Evolutionary conservation across 2,797 vertebrate genomes (phyloP).

Genomic region (Enteromius thamalakanensis): DNA sequence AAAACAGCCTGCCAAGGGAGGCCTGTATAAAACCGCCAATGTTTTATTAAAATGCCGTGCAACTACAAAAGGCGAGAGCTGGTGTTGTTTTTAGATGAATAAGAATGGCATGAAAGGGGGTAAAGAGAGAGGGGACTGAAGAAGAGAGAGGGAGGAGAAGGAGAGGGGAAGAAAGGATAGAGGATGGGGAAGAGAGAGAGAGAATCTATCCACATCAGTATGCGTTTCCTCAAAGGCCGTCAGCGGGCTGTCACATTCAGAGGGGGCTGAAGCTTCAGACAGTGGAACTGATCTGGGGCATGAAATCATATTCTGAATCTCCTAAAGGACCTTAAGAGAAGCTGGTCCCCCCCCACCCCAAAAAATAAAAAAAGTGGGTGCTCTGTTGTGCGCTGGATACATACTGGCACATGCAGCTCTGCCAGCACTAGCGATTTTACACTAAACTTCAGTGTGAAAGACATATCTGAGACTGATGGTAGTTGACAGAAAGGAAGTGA

Average conservation of each 20-base stretch:
- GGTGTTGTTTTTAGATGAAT: constrained; percentile 77
- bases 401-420: background rate
- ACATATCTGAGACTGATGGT: background rate
- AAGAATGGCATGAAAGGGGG: constrained; percentile 67
- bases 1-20: constrained; percentile 62
- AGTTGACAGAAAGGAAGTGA: background rate
- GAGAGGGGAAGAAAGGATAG: constrained; percentile 12
- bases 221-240: constrained; percentile 68
- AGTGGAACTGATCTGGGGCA: constrained; percentile 70
- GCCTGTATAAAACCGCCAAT: constrained; percentile 61
- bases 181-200: constrained; percentile 6
- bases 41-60: constrained; percentile 77
- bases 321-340: constrained; percentile 50
- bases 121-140: constrained; percentile 41
- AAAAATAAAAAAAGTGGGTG: constrained; percentile 45
- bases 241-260: constrained; percentile 65
- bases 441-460: background rate
- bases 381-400: constrained; percentile 50
- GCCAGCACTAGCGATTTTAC: background rate
- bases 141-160: constrained; percentile 29
- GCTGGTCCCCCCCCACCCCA: background rate
- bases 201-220: constrained; percentile 67
- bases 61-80: constrained; percentile 64
- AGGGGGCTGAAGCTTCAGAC: constrained; percentile 53
- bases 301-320: constrained; percentile 66